Evolutionary conservation across 2,888 invertebrate genomes (phyloP).

Genomic region (Phyto melanocephala): DNA sequence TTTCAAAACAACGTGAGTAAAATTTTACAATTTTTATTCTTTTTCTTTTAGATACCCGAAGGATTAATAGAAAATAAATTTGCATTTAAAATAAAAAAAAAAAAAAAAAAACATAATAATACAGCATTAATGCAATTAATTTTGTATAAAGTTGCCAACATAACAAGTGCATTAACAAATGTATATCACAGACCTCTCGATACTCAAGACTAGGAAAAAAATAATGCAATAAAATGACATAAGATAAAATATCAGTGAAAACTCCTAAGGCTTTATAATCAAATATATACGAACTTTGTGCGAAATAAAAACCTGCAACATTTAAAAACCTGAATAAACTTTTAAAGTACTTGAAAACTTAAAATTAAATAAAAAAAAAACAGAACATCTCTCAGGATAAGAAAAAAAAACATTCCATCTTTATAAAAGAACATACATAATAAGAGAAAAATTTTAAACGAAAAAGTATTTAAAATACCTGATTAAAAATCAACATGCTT

Average conservation of each 20-base stretch:
- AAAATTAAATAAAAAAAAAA: constrained; percentile 6
- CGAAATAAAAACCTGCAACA: constrained; percentile 21
- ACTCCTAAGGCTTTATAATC: constrained; percentile 37
- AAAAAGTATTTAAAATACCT: constrained; percentile 53
- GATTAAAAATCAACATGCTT: constrained; percentile 44
- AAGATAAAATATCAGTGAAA: background rate
- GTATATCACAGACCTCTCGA: background rate
- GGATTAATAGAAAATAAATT: background rate
- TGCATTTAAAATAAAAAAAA: background rate
- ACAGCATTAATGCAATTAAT: background rate
- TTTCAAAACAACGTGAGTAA: no score
- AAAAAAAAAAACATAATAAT: background rate
- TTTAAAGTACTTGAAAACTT: constrained; percentile 38
- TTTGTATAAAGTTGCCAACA: background rate
- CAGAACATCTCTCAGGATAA: constrained; percentile 47
- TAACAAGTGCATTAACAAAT: constrained; percentile 19
- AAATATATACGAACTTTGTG: constrained; percentile 34
- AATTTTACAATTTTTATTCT: background rate
- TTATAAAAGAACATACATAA: constrained; percentile 38
- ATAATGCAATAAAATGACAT: constrained; percentile 7
- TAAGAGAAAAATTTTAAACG: background rate
- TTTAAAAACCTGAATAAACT: constrained; percentile 42
- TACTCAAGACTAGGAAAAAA: background rate
- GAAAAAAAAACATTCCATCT: constrained; percentile 50
- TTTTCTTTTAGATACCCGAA: background rate